Conservation (phyloP, 2,888 invertebrate species). For the Osmoderma eremita region DNA sequence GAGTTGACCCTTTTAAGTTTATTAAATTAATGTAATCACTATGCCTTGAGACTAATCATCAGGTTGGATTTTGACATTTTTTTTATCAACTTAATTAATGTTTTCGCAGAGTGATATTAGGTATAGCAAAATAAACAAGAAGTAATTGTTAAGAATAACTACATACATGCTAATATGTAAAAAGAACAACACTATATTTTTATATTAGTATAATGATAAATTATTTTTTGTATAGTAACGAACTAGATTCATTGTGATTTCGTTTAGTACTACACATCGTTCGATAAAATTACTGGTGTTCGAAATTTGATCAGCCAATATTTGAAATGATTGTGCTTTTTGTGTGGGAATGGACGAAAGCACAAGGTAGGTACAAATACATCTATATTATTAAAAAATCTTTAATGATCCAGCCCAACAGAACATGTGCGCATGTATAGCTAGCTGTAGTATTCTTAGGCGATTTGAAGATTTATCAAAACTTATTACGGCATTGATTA, state of each 20-base stretch:
- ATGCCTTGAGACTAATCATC: too few species aligned
- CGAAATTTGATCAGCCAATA: constrained; percentile 14
- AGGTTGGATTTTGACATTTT: too few species aligned
- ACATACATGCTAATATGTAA: too few species aligned
- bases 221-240: constrained; percentile 18
- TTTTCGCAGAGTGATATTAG: too few species aligned
- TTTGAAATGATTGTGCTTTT: constrained; percentile 20
- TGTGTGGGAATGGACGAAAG: constrained; percentile 19
- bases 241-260: background rate
- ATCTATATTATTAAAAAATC: constrained; percentile 19
- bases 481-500: too few species aligned
- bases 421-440: constrained; percentile 58
- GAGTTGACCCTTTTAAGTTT: too few species aligned
- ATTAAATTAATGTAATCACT: too few species aligned
- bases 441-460: constrained; percentile 17
- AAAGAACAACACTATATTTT: too few species aligned
- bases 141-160: too few species aligned
- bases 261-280: constrained; percentile 5
- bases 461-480: constrained; percentile 7
- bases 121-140: too few species aligned
- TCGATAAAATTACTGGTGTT: constrained; percentile 12
- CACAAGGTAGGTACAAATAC: constrained; percentile 9
- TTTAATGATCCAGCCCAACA: constrained; percentile 61
- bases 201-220: constrained; percentile 16
- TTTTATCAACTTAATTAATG: too few species aligned